Base-by-base conservation (phyloP, 2,888 invertebrate genomes). In the Coecobrya sp. region DNA sequence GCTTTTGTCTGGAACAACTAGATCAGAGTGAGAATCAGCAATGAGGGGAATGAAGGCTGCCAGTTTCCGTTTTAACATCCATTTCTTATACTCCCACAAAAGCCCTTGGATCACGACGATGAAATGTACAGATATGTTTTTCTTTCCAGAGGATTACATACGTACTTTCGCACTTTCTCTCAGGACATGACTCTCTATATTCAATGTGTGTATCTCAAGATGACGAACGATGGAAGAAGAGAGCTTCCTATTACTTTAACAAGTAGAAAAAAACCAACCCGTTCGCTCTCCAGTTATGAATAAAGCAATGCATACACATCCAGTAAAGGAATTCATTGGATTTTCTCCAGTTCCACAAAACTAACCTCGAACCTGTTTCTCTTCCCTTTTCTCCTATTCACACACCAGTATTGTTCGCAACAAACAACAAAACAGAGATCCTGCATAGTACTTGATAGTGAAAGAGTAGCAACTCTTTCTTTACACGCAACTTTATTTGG, bases 311-410 rank as follows among this genome's bases (percentile, higher is more conserved):
- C 13, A 27, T 5, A 11, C 0, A 70, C 42, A 36, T 2, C n/a
- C 8, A 81, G 55, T 36, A 81, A 81, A 52, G 27, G 22, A 55
- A 81, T 81, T 81, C 55, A 84, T 27, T 84, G 45, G 84, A 81
- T 30, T 84, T 65, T 25, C 59, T 82, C 36, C 45, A 42, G 7
- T 19, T 22, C 55, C 16, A 36, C 27, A 30, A 36, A n/a, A 59
- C 36, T 62, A 90, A 90, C 90, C 76, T 90, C 36, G 62, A 90
- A 90, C 90, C 76, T 90, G 90, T 90, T 85, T 73, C 52, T 45
- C 30, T 36, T 36, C n/a, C 7, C 10, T 59, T 27, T 5, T 89
- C 55, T 89, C 52, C 25, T 65, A 42, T 82, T 85, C 73, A 76
- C 52, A 81, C 52, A 81, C 55, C 30, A 81, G 30, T 81, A 59